Evolutionary conservation across 1,140 invertebrate genomes (phyloP).

Genomic region (Neodiprion lecontei): DNA sequence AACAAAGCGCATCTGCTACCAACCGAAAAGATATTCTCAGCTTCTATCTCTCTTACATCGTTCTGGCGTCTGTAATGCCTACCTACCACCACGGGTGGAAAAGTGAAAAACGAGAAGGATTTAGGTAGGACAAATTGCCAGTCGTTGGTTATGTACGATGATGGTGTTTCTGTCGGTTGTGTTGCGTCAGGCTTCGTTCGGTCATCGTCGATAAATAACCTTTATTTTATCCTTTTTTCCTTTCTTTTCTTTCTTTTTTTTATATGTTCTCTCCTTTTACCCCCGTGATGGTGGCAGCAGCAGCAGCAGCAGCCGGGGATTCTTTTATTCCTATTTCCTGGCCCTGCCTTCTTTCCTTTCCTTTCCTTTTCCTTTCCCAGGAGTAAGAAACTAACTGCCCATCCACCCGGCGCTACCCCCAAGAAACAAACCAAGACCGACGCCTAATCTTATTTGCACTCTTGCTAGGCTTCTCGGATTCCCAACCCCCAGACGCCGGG

Average conservation of each 20-base stretch:
- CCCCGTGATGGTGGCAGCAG: not conserved
- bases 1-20: too few species aligned
- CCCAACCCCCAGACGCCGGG: not conserved
- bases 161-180: not conserved
- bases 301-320: too few species aligned
- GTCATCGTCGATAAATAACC: slow-evolving; percentile 1
- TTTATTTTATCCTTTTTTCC: not conserved
- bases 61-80: too few species aligned
- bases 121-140: not conserved
- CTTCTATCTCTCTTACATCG: not conserved
- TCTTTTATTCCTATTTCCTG: too few species aligned
- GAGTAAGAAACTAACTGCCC: not conserved
- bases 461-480: slow-evolving; percentile 35
- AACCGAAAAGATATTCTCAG: not conserved
- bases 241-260: not conserved
- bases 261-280: not conserved
- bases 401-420: not conserved
- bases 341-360: not conserved
- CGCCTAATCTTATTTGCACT: slow-evolving; percentile 44
- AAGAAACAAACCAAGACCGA: slow-evolving; percentile 8
- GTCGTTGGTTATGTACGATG: not conserved
- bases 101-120: not conserved
- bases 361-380: not conserved
- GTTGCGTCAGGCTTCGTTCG: not conserved
- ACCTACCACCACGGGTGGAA: not conserved